These are phyloP conservation scores for Trissolcus brochymenae DNA, from an alignment of 2,888 invertebrate species.

Conservation along the genomic window DNA sequence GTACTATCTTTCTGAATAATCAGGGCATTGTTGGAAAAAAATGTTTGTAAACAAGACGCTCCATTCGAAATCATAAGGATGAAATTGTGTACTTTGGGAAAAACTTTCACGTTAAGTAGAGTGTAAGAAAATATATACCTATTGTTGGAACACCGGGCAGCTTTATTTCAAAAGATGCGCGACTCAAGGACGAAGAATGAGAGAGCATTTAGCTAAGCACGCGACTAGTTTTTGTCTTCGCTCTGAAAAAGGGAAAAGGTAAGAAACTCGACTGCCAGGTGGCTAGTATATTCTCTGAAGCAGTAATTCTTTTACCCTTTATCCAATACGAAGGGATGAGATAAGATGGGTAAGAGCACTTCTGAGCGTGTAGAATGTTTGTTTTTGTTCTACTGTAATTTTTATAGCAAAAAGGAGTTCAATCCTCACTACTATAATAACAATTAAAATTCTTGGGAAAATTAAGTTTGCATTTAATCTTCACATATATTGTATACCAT, in stretches of 20 bases:
- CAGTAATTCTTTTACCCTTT: slow-evolving; percentile 36
- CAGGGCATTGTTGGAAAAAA: not conserved
- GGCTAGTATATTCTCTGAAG: slow-evolving; percentile 65
- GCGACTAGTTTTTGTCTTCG: slow-evolving; percentile 72
- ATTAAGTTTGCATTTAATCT: too few relatives aligned
- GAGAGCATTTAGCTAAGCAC: slow-evolving; percentile 72
- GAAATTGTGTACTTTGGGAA: slow-evolving; percentile 1
- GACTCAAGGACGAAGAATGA: slow-evolving; percentile 64
- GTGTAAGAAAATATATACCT: slow-evolving; percentile 17
- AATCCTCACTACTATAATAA: too few relatives aligned
- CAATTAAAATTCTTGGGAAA: too few relatives aligned
- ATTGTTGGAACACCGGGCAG: slow-evolving; percentile 11
- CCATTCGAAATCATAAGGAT: not conserved
- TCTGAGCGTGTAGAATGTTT: not conserved
- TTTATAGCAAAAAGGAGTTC: too few relatives aligned
- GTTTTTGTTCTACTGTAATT: too few relatives aligned
- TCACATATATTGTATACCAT: too few relatives aligned
- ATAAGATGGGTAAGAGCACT: too few relatives aligned
- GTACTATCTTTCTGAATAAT: too few relatives aligned
- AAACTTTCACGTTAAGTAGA: slow-evolving; percentile 9
- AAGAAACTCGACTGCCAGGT: slow-evolving; percentile 64
- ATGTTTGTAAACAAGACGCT: not conserved
- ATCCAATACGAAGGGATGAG: slow-evolving; percentile 17
- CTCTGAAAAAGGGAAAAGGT: slow-evolving; percentile 55
- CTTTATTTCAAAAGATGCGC: slow-evolving; percentile 52